phyloP scores from a whole-genome alignment of 2,888 invertebrate species.

The Stenoptilia bipunctidactyla region DNA sequence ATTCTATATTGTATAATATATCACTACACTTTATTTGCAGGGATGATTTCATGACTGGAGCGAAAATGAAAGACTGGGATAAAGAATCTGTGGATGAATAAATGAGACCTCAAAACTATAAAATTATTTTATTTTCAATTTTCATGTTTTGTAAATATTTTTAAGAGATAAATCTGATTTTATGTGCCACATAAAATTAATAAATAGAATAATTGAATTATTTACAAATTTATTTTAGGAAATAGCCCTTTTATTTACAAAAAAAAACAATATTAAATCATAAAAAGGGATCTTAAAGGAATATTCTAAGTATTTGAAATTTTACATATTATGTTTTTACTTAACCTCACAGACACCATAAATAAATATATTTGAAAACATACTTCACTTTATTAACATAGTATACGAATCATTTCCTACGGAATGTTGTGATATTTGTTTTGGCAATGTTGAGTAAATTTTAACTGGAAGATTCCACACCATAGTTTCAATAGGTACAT shows the following conservation, averaged over 20 bases:
- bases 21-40: constrained; percentile 72
- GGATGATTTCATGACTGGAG: constrained; percentile 92
- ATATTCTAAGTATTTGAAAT: no score
- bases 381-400: constrained; percentile 20
- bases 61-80: constrained; percentile 93
- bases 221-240: constrained; percentile 3
- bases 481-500: constrained; percentile 96
- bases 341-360: no score
- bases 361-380: no score
- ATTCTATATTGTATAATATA: constrained; percentile 2
- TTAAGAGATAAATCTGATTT: no score
- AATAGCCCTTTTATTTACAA: neutral
- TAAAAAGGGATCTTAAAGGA: no score
- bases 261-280: constrained; percentile 25
- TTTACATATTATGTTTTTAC: no score
- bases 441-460: constrained; percentile 91
- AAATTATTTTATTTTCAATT: constrained; percentile 11
- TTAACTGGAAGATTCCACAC: constrained; percentile 97
- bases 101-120: constrained; percentile 12
- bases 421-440: constrained; percentile 79
- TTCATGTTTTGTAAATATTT: no score
- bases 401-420: constrained; percentile 58
- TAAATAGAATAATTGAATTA: constrained; percentile 4
- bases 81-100: constrained; percentile 73
- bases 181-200: no score